These are phyloP conservation scores for Platysternon megacephalum DNA, from an alignment of 2,113 vertebrate genomes.

Conservation along the genomic window DNA sequence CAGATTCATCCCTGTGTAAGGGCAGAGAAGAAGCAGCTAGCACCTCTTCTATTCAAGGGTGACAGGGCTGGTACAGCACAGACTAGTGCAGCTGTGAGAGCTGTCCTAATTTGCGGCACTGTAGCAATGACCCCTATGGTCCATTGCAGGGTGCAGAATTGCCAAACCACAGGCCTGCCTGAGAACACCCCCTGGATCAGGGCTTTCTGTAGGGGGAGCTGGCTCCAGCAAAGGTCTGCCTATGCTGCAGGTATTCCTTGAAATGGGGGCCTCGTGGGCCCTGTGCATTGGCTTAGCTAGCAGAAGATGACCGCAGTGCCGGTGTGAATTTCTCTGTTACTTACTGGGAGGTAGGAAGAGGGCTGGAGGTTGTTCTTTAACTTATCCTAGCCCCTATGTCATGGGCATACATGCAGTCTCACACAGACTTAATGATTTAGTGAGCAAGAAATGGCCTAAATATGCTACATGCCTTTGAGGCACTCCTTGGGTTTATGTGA, in stretches of 20 bases:
- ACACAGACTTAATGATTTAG: neutral
- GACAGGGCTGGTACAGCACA: neutral
- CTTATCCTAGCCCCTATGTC: neutral
- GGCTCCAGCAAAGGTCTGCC: neutral
- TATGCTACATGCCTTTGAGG: neutral
- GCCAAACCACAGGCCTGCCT: neutral
- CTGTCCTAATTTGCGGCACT: neutral
- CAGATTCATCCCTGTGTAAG: neutral
- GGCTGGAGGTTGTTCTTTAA: neutral
- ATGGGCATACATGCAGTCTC: neutral
- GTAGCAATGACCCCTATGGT: neutral
- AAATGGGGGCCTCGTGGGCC: neutral
- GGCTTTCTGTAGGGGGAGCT: neutral
- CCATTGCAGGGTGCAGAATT: neutral
- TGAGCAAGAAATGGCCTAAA: neutral
- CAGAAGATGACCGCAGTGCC: fast-evolving
- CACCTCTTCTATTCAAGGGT: neutral
- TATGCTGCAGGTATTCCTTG: neutral
- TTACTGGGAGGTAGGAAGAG: neutral
- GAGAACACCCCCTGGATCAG: fast-evolving
- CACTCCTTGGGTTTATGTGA: neutral
- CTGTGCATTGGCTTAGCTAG: neutral
- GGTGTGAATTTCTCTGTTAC: neutral
- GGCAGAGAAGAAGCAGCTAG: neutral
- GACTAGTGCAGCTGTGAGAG: fast-evolving